Evolutionary conservation across 23 tunicate genomes (phyloP).

Genomic region (Styela clava): DNA sequence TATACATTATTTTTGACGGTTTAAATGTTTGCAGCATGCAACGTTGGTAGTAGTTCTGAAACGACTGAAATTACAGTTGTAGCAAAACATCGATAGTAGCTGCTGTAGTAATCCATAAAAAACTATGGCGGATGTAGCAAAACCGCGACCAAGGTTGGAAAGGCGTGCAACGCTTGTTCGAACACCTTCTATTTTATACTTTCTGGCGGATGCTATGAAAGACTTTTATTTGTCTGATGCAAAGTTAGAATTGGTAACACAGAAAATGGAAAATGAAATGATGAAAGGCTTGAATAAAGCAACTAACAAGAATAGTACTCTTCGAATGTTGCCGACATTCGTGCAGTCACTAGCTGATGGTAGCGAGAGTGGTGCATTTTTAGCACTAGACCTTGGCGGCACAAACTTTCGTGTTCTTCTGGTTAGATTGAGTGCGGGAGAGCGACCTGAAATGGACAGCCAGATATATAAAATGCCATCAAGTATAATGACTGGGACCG

Average conservation of each 20-base stretch:
- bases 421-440: neutral
- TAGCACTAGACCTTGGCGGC: constrained; percentile 27
- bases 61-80: too few relatives aligned
- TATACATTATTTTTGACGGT: too few relatives aligned
- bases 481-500: constrained; percentile 15
- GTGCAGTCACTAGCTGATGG: constrained; percentile 13
- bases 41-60: too few relatives aligned
- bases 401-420: constrained; percentile 24
- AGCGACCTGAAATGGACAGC: constrained; percentile 28
- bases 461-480: constrained; percentile 21
- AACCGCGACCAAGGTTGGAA: neutral
- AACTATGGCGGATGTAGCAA: neutral
- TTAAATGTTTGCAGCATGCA: too few relatives aligned
- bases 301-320: constrained; percentile 4
- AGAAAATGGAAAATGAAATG: neutral
- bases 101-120: too few relatives aligned
- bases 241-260: neutral
- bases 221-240: constrained; percentile 11
- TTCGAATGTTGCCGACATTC: constrained; percentile 24
- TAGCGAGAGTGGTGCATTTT: constrained; percentile 17
- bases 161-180: constrained; percentile 16
- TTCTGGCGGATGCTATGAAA: constrained; percentile 7
- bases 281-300: neutral
- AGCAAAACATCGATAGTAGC: too few relatives aligned
- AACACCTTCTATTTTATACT: constrained; percentile 14